Evolutionary conservation across 1,140 invertebrate species (phyloP), one percentile per base, ranked within the genome.

Genomic region (Pogonomyrmex barbatus): DNA sequence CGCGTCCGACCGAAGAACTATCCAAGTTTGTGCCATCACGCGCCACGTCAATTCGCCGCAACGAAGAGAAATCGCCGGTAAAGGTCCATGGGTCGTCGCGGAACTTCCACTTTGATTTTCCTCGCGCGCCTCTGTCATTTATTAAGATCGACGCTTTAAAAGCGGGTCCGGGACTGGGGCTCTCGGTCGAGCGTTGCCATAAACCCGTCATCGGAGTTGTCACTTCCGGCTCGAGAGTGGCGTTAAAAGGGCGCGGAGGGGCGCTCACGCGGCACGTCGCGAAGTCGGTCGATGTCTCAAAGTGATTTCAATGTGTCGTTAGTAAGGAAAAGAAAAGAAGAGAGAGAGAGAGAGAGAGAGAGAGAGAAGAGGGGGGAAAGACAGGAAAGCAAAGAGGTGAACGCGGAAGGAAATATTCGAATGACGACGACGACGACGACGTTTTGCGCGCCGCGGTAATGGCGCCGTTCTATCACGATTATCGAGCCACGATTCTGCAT

Each of bases 401-500:
- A 42, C 39, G 14, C 73, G 71, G 58, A 77, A 78, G 73, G 62
- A 85, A 85, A 78, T 85, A 87, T 83, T 84, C 39, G 68, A 87
- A 81, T 84, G 60, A 58, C 76, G 65, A 82, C 63, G 63, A 68
- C 63, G 83, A 67, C 56, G 85, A 70, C 62, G 84, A 81, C 85
- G 68, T 86, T 87, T 71, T 71, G 52, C 54, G 50, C 58, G 50
- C 24, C 75, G 67, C 67, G 78, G 58, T 90, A 90, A 90, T 89
- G 88, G 81, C 62, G 79, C 86, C 85, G 79, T 91, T 90, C 90
- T 89, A 89, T 89, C 87, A 90, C 85, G 88, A 88, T 91, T 90
- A 91, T 89, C 86, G 85, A 77, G 73, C 56, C 76, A 77, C 79
- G 83, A 87, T 82, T 89, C 65, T 88, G 86, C 89, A 91, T 91